Conservation (phyloP, 2,888 invertebrate genomes). For the Patella ulyssiponensis region DNA sequence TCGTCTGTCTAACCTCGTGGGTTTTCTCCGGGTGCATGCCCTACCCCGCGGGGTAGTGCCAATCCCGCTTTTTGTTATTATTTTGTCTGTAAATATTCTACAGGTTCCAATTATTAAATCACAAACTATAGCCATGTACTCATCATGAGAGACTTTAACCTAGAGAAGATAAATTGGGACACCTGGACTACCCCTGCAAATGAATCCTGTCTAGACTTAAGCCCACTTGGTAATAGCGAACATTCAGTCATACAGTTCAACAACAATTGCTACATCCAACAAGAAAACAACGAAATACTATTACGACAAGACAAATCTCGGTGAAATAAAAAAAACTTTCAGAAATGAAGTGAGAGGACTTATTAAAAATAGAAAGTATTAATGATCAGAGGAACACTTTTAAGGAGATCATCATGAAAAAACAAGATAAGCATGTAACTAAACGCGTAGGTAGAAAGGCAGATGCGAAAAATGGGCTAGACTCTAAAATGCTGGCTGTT, state of each 20-base stretch:
- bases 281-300: background rate
- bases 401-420: background rate
- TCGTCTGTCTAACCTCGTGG: no score
- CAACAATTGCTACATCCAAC: background rate
- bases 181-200: background rate
- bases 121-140: background rate
- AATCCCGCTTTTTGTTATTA: no score
- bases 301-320: background rate
- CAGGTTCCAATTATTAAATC: no score
- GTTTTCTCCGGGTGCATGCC: no score
- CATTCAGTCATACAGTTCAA: background rate
- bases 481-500: no score
- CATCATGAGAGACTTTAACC: background rate
- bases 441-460: no score
- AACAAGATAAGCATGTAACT: no score
- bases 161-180: background rate
- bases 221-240: conserved; percentile 14
- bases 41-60: no score
- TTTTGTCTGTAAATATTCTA: no score
- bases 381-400: background rate
- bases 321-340: background rate
- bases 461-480: no score
- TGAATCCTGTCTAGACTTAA: background rate
- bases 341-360: background rate
- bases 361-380: background rate